Conservation (phyloP, 2,113 vertebrate species). For the Platanista minor region DNA sequence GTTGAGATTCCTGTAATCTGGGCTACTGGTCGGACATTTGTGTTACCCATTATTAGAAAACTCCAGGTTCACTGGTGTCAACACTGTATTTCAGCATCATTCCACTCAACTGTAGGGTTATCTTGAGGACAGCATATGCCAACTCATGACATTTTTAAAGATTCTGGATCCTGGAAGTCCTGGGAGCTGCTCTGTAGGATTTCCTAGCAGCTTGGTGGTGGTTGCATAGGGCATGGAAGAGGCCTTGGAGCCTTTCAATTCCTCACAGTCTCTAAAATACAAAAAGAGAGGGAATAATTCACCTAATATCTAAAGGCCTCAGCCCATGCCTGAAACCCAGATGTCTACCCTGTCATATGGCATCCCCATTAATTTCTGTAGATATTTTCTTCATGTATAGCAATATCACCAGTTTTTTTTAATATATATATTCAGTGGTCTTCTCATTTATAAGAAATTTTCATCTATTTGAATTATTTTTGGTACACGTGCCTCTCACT, state of each 20-base stretch:
- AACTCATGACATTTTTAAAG: not conserved
- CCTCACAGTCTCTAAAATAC: not conserved
- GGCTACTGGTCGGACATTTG: not conserved
- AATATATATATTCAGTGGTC: not conserved
- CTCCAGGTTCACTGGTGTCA: not conserved
- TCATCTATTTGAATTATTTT: not conserved
- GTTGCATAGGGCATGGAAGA: not conserved
- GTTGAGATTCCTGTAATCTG: conserved; percentile 50
- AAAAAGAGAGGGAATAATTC: not conserved
- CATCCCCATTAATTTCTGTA: not conserved
- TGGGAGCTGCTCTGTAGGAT: not conserved
- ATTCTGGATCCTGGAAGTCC: not conserved
- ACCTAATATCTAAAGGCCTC: not conserved
- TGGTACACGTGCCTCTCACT: too few species aligned
- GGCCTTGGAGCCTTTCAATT: not conserved
- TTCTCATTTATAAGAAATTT: not conserved
- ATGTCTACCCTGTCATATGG: not conserved
- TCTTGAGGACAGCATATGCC: not conserved
- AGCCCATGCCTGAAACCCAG: not conserved
- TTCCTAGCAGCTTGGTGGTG: not conserved
- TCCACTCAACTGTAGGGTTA: not conserved
- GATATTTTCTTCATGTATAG: not conserved
- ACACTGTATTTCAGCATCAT: not conserved
- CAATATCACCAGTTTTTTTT: not conserved
- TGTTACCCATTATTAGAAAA: not conserved